Evolutionary conservation across 1,140 invertebrate genomes (phyloP).

Genomic region (Diorhabda sublineata): DNA sequence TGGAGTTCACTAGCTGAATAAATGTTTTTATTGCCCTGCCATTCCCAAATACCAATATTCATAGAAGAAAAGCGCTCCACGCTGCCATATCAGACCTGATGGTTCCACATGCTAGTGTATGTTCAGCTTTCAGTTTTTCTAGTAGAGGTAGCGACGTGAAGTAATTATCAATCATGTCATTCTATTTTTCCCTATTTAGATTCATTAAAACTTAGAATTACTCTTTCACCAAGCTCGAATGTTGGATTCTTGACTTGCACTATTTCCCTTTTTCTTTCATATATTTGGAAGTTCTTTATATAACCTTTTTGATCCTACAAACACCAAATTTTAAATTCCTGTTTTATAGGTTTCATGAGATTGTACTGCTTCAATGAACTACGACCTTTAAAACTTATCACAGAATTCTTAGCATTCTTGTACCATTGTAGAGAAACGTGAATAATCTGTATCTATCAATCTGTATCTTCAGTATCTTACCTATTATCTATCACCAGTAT

Average conservation of each 20-base stretch:
- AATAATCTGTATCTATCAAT: too few species aligned
- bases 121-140: constrained; percentile 37
- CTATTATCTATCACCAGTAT: too few species aligned
- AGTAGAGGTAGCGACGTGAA: constrained; percentile 42
- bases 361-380: constrained; percentile 48
- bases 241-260: not conserved
- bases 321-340: constrained; percentile 48
- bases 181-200: constrained; percentile 13
- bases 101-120: constrained; percentile 42
- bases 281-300: constrained; percentile 13
- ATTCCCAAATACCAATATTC: not conserved
- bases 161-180: constrained; percentile 44
- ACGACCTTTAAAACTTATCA: constrained; percentile 37
- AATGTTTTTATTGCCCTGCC: too few species aligned
- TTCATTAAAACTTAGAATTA: constrained; percentile 8
- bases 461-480: too few species aligned
- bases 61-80: constrained; percentile 37
- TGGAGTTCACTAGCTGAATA: too few species aligned
- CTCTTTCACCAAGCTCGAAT: not conserved
- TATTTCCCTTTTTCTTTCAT: constrained; percentile 17
- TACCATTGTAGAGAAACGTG: not conserved
- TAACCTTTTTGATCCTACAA: constrained; percentile 16
- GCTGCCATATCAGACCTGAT: constrained; percentile 34
- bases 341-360: constrained; percentile 50
- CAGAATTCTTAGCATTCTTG: constrained; percentile 15